phyloP scores from a whole-genome alignment of 2,888 invertebrate species.

The Oxyteleia sp. region DNA sequence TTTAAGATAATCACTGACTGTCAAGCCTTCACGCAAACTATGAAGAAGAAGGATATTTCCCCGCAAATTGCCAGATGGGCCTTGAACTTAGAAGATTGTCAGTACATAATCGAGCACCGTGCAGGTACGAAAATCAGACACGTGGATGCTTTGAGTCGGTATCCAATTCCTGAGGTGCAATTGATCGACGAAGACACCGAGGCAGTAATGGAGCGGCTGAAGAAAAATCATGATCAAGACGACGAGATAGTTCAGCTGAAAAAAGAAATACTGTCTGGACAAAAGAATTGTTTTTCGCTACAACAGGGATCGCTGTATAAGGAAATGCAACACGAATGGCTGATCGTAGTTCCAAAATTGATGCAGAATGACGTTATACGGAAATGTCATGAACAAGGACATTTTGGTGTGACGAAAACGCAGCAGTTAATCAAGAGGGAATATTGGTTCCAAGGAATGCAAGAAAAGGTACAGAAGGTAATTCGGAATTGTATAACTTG shows the following conservation, averaged over 20 bases:
- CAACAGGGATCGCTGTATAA: too few species aligned
- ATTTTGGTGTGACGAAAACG: conserved; percentile 64
- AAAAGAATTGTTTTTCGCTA: conserved; percentile 44
- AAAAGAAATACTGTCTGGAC: too few species aligned
- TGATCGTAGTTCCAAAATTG: conserved; percentile 54
- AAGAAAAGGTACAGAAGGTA: conserved; percentile 46
- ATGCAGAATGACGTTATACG: conserved; percentile 57
- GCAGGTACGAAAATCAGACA: conserved; percentile 38
- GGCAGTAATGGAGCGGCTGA: too few species aligned
- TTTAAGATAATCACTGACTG: conserved; percentile 32
- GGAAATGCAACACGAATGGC: too few species aligned
- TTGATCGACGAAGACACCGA: too few species aligned
- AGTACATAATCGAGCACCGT: conserved; percentile 40
- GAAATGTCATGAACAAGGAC: conserved; percentile 59
- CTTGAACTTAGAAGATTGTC: conserved; percentile 40
- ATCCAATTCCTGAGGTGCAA: background rate
- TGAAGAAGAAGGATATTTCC: conserved; percentile 41
- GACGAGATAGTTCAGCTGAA: too few species aligned
- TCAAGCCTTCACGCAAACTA: conserved; percentile 34
- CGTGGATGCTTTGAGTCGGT: conserved; percentile 51
- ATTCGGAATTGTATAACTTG: conserved; percentile 63
- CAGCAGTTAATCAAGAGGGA: conserved; percentile 57
- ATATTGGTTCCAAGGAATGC: conserved; percentile 55
- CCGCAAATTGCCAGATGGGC: conserved; percentile 47
- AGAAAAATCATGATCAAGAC: conserved; percentile 6